These are phyloP conservation scores for Amphipyra tragopoginis DNA, from an alignment of 2,888 invertebrate species.

Conservation along the genomic window DNA sequence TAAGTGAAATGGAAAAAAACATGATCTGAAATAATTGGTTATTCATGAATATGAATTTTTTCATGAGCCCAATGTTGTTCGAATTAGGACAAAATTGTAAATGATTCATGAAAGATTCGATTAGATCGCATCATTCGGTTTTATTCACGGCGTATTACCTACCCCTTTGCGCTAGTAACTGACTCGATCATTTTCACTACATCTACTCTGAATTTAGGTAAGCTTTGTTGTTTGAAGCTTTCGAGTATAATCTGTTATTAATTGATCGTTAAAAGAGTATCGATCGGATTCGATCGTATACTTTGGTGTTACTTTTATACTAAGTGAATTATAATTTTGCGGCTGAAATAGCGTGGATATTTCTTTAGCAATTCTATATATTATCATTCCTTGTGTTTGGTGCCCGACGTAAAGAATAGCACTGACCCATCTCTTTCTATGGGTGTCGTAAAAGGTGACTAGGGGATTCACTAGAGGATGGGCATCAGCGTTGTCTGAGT, in stretches of 20 bases:
- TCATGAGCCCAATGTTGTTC: conserved; percentile 37
- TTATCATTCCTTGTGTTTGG: too few relatives aligned
- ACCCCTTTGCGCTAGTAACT: conserved; percentile 34
- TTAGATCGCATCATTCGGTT: conserved; percentile 69
- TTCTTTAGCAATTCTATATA: too few relatives aligned
- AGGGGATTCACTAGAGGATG: too few relatives aligned
- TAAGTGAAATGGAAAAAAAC: conserved; percentile 55
- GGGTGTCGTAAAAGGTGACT: too few relatives aligned
- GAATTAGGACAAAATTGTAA: conserved; percentile 68
- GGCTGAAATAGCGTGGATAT: too few relatives aligned
- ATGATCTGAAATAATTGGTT: conserved; percentile 61
- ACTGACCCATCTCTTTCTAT: too few relatives aligned
- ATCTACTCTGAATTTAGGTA: conserved; percentile 43
- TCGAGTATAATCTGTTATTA: conserved; percentile 19
- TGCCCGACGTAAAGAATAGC: too few relatives aligned
- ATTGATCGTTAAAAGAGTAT: conserved; percentile 20
- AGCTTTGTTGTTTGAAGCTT: conserved; percentile 21
- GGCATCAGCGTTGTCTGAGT: too few relatives aligned
- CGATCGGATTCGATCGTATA: conserved; percentile 3
- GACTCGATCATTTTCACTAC: conserved; percentile 49
- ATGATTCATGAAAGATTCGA: conserved; percentile 74
- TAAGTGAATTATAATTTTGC: background rate
- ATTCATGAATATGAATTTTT: conserved; percentile 64
- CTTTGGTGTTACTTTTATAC: background rate
- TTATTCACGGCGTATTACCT: conserved; percentile 68